Base-by-base conservation (phyloP, 1,140 invertebrate genomes). In the Bombus sibiricus region DNA sequence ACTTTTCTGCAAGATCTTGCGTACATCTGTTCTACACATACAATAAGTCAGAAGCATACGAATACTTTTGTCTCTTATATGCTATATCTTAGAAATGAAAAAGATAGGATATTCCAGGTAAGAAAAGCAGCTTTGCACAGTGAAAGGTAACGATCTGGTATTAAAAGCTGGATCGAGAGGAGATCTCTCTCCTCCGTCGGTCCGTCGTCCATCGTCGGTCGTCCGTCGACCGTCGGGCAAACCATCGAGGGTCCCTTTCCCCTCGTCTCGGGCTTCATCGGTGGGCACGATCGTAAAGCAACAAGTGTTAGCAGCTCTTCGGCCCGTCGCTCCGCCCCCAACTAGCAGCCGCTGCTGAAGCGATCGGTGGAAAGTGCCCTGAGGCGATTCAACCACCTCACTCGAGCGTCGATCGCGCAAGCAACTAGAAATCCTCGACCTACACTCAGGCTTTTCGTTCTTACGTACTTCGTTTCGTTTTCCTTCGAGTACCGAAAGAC, bases 361-460 rank as follows among this genome's bases (percentile, higher is more conserved):
- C 92, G 92, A 93, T 81, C 86, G 92, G 91, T 93, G 94, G 92
- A 93, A 93, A 93, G 91, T 93, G 93, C 94, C 94, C 94, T 86
- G 93, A 91, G 92, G 93, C 94, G 91, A 93, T 88, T 89, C 93
- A 94, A 95, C 94, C 94, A 95, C 94, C 94, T 94, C 94, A 95
- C 94, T 95, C 93, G 91, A 93, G 92, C 88, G 90, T 87, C 89
- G 93, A 94, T 92, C 93, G 94, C 89, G 93, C 91, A 81, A 89
- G 86, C 80, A 90, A 79, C 89, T 85, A 72, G 76, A 75, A 81
- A 83, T 79, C 62, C 76, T 84, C 39, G 66, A 66, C 69, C 59
- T 41, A 71, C 84, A 74, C 75, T 34, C 64, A 34, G 80, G 83
- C 85, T 62, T 64, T 66, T 62, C 62, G 73, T 28, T 37, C 59